Evolutionary conservation across 2,113 vertebrate species (phyloP), one percentile per base, ranked within the genome.

Genomic region (Vicugna pacos): DNA sequence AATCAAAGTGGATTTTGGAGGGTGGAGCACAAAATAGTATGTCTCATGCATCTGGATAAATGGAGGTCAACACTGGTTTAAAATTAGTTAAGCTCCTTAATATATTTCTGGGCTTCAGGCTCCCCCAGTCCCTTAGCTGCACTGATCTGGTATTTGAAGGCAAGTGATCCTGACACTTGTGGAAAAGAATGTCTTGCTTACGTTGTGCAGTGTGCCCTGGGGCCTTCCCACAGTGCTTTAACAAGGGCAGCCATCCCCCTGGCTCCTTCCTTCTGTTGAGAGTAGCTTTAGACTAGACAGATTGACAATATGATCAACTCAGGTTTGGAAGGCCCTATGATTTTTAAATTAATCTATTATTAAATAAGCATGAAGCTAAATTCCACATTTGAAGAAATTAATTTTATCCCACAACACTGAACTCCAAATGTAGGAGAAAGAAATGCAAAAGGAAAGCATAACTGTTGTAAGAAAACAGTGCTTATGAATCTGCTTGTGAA

Each of bases 401-500:
- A 88, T 77, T 79, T 73, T 94, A 88, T 83, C 20, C 6, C 58
- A 6, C 56, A 96, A 91, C 42, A 81, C 5, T 92, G 24, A 46
- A 70, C 28, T 88, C 11, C 93, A 97, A 97, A 96, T 83, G 52
- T 24, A 79, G 64, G 35, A 58, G 50, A 86, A 92, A 96, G 64
- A 90, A 96, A 80, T 3, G 69, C 10, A 91, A 54, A 60, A 86
- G 50, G 19, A 67, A 96, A 91, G 0, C 10, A 58, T 46, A 19
- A 28, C 17, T 96, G 96, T 97, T 96, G 38, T 90, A 97, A 96
- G 85, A 96, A 97, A 96, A 58, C 13, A 81, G 20, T 56, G 20
- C 83, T 95, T 58, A 17, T 85, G 32, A 84, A 91, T 77, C 60
- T 97, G 77, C 22, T 70, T 97, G n/a, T 58, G 54, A 96, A 58